Conservation (phyloP, 2,113 vertebrate genomes). For the Syrrhaptes paradoxus region DNA sequence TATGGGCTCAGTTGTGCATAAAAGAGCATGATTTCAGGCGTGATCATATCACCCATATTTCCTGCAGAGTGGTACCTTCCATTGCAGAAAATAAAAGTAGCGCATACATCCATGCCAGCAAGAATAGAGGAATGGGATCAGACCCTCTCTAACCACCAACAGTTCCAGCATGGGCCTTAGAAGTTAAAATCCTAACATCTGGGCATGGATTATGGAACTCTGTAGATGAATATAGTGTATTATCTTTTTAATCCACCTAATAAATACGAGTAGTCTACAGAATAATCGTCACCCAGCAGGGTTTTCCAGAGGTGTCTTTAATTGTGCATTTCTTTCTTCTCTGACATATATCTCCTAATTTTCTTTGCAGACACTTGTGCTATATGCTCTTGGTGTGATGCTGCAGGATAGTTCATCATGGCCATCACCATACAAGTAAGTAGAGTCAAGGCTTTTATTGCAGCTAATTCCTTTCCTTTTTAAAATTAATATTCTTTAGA, state of each 20-base stretch:
- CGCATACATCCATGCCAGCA: background rate
- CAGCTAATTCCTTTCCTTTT: background rate
- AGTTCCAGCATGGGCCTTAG: background rate
- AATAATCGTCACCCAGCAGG: background rate
- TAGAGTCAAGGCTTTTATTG: background rate
- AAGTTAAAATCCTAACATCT: conserved; percentile 10
- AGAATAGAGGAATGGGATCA: background rate
- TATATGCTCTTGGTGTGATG: conserved; percentile 93
- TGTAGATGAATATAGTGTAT: background rate
- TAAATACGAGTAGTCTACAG: background rate
- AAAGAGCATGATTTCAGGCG: background rate
- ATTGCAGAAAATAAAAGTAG: background rate
- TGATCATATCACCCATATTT: background rate
- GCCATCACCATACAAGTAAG: conserved; percentile 88
- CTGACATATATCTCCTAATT: background rate
- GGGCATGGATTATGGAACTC: background rate
- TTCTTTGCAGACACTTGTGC: conserved; percentile 87
- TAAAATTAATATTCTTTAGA: background rate
- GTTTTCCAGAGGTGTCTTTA: background rate
- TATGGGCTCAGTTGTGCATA: background rate
- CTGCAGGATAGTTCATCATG: conserved; percentile 90
- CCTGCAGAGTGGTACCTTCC: background rate
- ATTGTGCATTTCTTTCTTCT: background rate
- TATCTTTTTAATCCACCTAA: background rate
- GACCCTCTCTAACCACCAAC: background rate